A percentile compares a stretch with the other conserved stretches of the same genome.
These are phyloP conservation scores for Hylaeus anthracinus DNA, from an alignment of 1,140 invertebrate species.

Conservation along the genomic window DNA sequence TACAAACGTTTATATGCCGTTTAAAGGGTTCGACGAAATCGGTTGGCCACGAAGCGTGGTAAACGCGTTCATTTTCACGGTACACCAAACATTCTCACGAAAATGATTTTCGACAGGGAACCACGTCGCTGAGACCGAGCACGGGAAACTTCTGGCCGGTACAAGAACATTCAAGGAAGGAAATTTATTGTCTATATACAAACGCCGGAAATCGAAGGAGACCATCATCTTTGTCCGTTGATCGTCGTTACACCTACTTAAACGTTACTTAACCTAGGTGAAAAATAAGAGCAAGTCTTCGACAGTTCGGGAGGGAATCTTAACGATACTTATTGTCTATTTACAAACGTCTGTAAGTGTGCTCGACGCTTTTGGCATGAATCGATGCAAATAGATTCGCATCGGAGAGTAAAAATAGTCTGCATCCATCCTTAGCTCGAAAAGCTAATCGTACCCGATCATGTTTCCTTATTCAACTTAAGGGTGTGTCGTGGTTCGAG, in stretches of 20 bases:
- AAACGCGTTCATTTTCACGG: conserved; percentile 31
- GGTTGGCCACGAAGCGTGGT: conserved; percentile 46
- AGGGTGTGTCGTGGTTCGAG: too few species aligned
- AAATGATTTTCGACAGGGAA: conserved; percentile 20
- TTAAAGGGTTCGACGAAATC: conserved; percentile 35
- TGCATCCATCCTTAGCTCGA: too few species aligned
- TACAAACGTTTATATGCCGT: conserved; percentile 71
- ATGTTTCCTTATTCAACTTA: too few species aligned
- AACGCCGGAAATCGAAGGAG: conserved; percentile 49
- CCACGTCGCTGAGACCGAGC: conserved; percentile 9
- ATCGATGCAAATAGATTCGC: conserved; percentile 8
- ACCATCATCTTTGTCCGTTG: background rate
- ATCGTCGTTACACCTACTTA: conserved; percentile 45
- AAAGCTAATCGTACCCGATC: too few species aligned
- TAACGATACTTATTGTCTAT: conserved; percentile 66
- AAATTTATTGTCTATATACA: conserved; percentile 71
- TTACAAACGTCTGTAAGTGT: conserved; percentile 54
- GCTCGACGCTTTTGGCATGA: conserved; percentile 45
- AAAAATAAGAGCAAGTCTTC: conserved; percentile 57
- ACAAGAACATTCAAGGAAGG: conserved; percentile 35
- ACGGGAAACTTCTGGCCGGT: conserved; percentile 34
- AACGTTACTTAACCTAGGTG: conserved; percentile 46
- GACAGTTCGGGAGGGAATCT: conserved; percentile 35
- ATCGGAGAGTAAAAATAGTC: background rate
- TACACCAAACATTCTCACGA: conserved; percentile 42